phyloP scores from a whole-genome alignment of 2,888 invertebrate species.

The Drosophila colorata region DNA sequence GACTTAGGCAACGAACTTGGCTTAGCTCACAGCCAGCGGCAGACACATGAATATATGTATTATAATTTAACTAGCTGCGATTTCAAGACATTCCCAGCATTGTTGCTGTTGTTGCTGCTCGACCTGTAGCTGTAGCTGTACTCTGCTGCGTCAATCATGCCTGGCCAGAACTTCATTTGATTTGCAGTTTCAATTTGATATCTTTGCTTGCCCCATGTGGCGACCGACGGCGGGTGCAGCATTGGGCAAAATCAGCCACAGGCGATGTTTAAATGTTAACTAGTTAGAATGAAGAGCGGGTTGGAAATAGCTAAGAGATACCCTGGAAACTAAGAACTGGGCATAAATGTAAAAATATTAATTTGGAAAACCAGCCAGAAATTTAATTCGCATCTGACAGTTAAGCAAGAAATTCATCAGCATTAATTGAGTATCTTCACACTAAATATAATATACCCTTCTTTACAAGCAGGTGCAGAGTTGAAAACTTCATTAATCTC shows the following conservation, averaged over 20 bases:
- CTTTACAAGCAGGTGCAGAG: background rate
- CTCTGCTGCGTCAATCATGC: constrained; percentile 57
- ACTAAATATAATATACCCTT: background rate
- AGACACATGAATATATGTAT: constrained; percentile 51
- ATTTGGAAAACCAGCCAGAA: too few relatives aligned
- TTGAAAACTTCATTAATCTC: constrained; percentile 41
- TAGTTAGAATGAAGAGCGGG: background rate
- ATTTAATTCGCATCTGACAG: too few relatives aligned
- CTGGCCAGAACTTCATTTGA: constrained; percentile 56
- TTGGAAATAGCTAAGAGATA: constrained; percentile 2
- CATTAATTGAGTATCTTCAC: too few relatives aligned
- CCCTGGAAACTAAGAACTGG: constrained; percentile 7
- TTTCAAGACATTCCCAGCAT: constrained; percentile 76
- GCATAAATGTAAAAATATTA: too few relatives aligned
- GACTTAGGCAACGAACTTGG: constrained; percentile 75
- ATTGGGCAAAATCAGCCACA: constrained; percentile 25
- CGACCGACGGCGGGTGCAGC: constrained; percentile 51
- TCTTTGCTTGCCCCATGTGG: constrained; percentile 48
- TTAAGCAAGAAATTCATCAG: too few relatives aligned
- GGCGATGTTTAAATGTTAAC: constrained; percentile 46
- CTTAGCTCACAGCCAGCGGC: constrained; percentile 23
- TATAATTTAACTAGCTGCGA: constrained; percentile 70
- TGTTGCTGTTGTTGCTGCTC: constrained; percentile 42
- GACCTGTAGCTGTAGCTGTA: constrained; percentile 12
- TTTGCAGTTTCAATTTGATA: constrained; percentile 50